Base-by-base conservation (phyloP, 2,888 invertebrate genomes). In the Latrodectus elegans region DNA sequence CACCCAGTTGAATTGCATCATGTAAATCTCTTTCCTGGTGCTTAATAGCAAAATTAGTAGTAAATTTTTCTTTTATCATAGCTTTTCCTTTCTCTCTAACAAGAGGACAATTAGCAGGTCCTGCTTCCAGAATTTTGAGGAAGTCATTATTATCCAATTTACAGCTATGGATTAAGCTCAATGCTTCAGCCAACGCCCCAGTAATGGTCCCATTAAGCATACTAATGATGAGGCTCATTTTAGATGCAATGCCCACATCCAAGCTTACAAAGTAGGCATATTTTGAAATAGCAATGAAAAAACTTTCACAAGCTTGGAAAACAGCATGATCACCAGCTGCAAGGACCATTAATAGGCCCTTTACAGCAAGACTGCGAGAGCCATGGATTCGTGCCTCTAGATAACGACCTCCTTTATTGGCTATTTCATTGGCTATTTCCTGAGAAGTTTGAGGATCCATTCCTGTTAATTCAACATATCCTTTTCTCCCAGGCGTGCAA, bases 21-120 rank as follows among this genome's bases (percentile, higher is more conserved):
- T 96, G 95, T 91, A 99, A 94, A 93, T 99, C 98, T 92, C 98
- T 98, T 93, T 99, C 98, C 95, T 98, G 96, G 92, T 98, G 97
- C 91, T 96, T 95, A 65, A 99, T 94, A 8, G 98, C 96, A 92
- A 97, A 95, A 91, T 97, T 95, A 26, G 97, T 95, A 64, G 95
- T 94, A 92, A 96, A 97, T 64, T 95, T 94, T n/a, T 95, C 95
- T 90, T 95, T 95, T 91, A 96, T 94, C 93, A 97, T 97, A 86
- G 96, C 96, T 96, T 95, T 94, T 89, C 97, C 97, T 92, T 98
- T 98, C 89, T 96, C 95, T 88, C 95, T 93, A 90, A 98, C 94
- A 85, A 96, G 95, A 60, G 96, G 96, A 91, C 96, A 97, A 89
- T 95, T 95, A 90, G 97, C 94, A 83, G 96, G 95, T 26, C 97